Base-by-base conservation (phyloP, 2,888 invertebrate species). In the Latrodectus hesperus region DNA sequence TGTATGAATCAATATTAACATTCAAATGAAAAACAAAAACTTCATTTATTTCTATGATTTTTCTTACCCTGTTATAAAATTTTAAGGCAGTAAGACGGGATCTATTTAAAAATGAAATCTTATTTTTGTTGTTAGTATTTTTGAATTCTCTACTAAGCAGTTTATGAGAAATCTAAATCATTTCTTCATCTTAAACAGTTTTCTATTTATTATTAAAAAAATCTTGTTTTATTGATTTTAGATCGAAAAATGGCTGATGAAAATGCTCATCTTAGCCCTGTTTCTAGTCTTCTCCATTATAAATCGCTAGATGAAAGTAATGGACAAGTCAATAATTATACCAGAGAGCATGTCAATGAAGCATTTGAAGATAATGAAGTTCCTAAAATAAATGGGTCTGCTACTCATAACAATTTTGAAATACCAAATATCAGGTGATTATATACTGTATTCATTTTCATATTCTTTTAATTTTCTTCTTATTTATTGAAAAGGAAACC, bases 301-400 rank as follows among this genome's bases (percentile, higher is more conserved):
- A 87, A 87, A 65, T 65, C 86, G 97, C 92, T 93, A 95, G 91
- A 98, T 99, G 73, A 87, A 75, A 77, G 72, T 22, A 71, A 68
- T 53, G 70, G 51, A 52, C 73, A 78, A 52, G 67, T 73, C 64
- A 68, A 70, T 14, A 51, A 17, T 38, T 52, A 51, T 14, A 70
- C 38, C 16, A 73, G 78, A 22, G 68, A 73, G 16, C 83, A 88
- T 64, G 49, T 83, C 17, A 88, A 88, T 49, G 78, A 78, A 78
- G 88, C 88, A 49, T 88, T 60, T 79, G 83, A 88, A 70, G 88
- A 88, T 49, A 78, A 55, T 83, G 88, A 88, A 88, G 51, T 60
- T 74, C 81, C 86, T 76, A 71, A 22, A 72, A 51, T 79, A 70
- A 88, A 88, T 73, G 82, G 82, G 8, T 71, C 72, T 65, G 17